A percentile compares a stretch with the other conserved stretches of the same genome.
phyloP scores from a whole-genome alignment of 2,888 invertebrate genomes.

The Minunthozetes semirufus region DNA sequence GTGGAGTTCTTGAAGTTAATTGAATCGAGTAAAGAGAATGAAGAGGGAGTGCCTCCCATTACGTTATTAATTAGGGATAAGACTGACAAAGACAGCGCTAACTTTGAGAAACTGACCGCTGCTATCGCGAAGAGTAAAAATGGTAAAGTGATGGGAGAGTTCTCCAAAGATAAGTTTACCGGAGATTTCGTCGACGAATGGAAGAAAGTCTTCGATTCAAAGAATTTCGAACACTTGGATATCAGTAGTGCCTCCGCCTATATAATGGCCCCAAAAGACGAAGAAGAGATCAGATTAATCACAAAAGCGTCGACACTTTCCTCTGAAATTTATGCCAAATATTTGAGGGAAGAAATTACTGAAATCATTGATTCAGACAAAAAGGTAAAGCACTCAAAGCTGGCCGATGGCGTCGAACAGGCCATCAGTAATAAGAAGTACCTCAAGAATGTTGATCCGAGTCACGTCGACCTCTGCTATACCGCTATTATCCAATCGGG shows the following conservation, averaged over 20 bases:
- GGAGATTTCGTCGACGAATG: constrained; percentile 89
- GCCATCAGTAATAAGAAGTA: constrained; percentile 94
- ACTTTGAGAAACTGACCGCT: constrained; percentile 64
- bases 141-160: constrained; percentile 80
- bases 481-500: constrained; percentile 98
- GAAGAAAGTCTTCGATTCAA: constrained; percentile 68
- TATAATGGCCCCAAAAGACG: constrained; percentile 90
- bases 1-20: constrained; percentile 89
- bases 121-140: constrained; percentile 79
- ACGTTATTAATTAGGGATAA: constrained; percentile 82
- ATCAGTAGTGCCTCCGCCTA: constrained; percentile 75
- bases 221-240: constrained; percentile 76
- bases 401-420: constrained; percentile 88
- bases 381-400: constrained; percentile 91
- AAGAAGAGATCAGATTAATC: constrained; percentile 75
- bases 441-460: constrained; percentile 77
- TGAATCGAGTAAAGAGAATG: constrained; percentile 74
- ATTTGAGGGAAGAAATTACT: constrained; percentile 94
- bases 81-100: constrained; percentile 76
- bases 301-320: constrained; percentile 89
- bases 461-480: constrained; percentile 92
- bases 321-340: constrained; percentile 91
- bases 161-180: constrained; percentile 84
- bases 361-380: constrained; percentile 97
- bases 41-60: constrained; percentile 67